phyloP scores from a whole-genome alignment of 2,888 invertebrate genomes.

The Lampropteryx suffumata region DNA sequence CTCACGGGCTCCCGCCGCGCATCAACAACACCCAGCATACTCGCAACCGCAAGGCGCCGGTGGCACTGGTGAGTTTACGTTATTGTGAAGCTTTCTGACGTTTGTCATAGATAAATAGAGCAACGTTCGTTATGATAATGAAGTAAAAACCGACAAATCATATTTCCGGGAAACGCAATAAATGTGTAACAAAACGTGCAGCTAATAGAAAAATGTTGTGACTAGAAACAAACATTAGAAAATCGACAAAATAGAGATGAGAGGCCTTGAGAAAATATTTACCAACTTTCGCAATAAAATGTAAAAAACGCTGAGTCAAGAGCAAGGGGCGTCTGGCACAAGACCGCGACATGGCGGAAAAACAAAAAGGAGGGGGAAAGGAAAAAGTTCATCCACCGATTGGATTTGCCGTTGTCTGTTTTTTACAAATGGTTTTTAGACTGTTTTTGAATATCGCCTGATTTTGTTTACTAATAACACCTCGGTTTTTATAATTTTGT shows the following conservation, averaged over 20 bases:
- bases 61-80: constrained; percentile 81
- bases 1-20: constrained; percentile 88
- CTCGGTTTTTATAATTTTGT: neutral
- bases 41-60: constrained; percentile 83
- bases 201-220: constrained; percentile 10
- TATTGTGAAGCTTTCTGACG: no score
- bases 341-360: constrained; percentile 77
- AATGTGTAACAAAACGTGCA: neutral
- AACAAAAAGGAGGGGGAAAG: constrained; percentile 66
- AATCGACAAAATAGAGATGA: constrained; percentile 61
- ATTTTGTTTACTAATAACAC: constrained; percentile 60
- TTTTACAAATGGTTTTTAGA: constrained; percentile 79
- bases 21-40: constrained; percentile 86
- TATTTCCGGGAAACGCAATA: no score
- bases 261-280: constrained; percentile 73
- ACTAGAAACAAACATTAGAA: constrained; percentile 41
- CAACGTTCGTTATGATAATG: no score
- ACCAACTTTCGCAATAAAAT: constrained; percentile 76
- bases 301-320: constrained; percentile 78
- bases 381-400: constrained; percentile 69
- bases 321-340: constrained; percentile 78
- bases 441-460: constrained; percentile 75
- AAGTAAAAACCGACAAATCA: no score
- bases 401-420: constrained; percentile 80
- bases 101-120: no score